Percentiles rank a stretch among this genome's conserved stretches.
Evolutionary conservation across 2,888 invertebrate species (phyloP).

Genomic region (Acronicta alni): DNA sequence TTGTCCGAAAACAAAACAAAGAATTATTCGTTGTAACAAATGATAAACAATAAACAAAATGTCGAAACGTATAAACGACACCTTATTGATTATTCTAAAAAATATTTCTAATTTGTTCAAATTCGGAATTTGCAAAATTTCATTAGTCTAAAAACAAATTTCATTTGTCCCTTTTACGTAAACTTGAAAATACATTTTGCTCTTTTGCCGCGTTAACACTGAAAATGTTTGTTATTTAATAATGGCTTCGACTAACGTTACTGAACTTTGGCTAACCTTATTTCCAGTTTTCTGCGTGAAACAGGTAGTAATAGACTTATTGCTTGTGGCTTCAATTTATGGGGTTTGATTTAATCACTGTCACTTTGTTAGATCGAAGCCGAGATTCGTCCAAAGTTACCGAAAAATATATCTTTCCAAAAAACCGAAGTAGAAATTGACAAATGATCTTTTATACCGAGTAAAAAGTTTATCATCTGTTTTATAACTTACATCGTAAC

Average conservation of each 20-base stretch:
- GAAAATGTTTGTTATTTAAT: constrained; percentile 47
- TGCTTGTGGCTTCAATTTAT: not conserved
- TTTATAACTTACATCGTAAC: not conserved
- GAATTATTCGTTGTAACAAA: constrained; percentile 12
- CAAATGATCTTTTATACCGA: not conserved
- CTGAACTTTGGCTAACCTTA: constrained; percentile 25
- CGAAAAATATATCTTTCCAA: not conserved
- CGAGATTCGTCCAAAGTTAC: not conserved
- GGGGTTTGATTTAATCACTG: constrained; percentile 2
- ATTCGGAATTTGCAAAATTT: constrained; percentile 26
- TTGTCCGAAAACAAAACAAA: constrained; percentile 9
- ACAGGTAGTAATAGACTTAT: constrained; percentile 2
- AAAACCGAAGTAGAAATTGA: constrained; percentile 1
- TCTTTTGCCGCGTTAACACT: constrained; percentile 23
- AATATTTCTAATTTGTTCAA: constrained; percentile 1
- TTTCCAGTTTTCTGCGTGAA: constrained; percentile 18
- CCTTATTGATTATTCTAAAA: not conserved
- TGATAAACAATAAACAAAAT: not conserved
- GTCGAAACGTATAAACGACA: not conserved
- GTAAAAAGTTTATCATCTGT: constrained; percentile 1
- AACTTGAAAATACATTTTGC: constrained; percentile 33
- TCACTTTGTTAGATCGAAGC: not conserved
- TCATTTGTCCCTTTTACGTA: constrained; percentile 20
- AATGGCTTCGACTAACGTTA: constrained; percentile 29
- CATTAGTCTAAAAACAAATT: constrained; percentile 12